A percentile compares a stretch with the other conserved stretches of the same genome.
Evolutionary conservation across 2,797 vertebrate genomes (phyloP).

Genomic region (Artibeus jamaicensis): DNA sequence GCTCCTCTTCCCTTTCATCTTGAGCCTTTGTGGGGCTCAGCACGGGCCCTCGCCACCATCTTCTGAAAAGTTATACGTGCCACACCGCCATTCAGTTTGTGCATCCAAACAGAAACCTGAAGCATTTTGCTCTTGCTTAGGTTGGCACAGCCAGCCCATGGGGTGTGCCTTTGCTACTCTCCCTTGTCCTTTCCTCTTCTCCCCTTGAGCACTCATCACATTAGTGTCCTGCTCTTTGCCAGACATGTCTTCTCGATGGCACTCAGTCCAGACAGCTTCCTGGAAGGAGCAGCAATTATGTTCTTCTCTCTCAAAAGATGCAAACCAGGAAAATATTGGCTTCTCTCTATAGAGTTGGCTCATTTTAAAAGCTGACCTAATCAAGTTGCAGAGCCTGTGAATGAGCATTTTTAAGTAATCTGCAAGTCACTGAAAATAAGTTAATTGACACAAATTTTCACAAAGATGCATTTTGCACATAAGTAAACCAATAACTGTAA

Average conservation of each 20-base stretch:
- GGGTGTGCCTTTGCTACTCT: constrained; percentile 56
- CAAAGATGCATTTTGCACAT: not conserved
- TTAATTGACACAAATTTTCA: constrained; percentile 53
- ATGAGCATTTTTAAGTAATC: constrained; percentile 20
- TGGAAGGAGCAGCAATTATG: not conserved
- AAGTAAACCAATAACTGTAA: constrained; percentile 29
- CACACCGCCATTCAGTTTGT: constrained; percentile 67
- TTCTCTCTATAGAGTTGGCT: not conserved
- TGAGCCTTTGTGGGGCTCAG: constrained; percentile 23
- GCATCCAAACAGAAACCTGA: constrained; percentile 61
- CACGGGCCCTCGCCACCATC: not conserved
- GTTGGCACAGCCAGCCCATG: constrained; percentile 37
- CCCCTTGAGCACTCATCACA: constrained; percentile 28
- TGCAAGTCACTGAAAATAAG: constrained; percentile 33
- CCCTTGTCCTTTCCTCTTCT: not conserved
- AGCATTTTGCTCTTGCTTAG: constrained; percentile 55
- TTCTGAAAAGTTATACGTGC: constrained; percentile 54
- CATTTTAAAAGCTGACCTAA: not conserved
- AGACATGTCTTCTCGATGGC: not conserved
- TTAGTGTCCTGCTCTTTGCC: constrained; percentile 58
- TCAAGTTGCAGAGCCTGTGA: not conserved
- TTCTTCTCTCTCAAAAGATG: not conserved
- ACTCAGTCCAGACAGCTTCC: constrained; percentile 48
- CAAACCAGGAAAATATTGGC: not conserved
- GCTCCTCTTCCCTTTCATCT: constrained; percentile 61